phyloP scores from a whole-genome alignment of 1,140 invertebrate species.

The Drosophila arawakana region DNA sequence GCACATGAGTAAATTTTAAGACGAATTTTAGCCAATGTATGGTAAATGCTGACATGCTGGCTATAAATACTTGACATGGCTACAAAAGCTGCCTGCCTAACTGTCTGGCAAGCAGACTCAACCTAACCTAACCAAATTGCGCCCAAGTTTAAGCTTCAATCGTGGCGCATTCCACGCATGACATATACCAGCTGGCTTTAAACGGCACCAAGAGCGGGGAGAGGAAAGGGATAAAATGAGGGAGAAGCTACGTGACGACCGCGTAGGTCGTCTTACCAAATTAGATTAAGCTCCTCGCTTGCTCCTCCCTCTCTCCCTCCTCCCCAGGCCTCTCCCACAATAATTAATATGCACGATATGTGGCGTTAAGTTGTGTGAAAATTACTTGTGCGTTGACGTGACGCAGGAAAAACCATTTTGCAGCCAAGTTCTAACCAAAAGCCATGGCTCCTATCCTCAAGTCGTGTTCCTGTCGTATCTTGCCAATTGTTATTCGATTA shows the following conservation, averaged over 20 bases:
- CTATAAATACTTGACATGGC: conserved; percentile 80
- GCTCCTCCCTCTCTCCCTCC: background rate
- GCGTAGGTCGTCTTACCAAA: conserved; percentile 60
- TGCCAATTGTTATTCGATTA: conserved; percentile 58
- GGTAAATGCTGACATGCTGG: conserved; percentile 70
- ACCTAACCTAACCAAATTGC: conserved; percentile 5
- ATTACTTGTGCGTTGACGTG: conserved; percentile 76
- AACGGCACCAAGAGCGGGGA: background rate
- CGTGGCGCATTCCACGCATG: conserved; percentile 39
- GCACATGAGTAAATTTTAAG: conserved; percentile 64
- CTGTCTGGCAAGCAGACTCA: conserved; percentile 30
- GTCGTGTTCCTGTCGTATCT: background rate
- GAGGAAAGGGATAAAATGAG: background rate
- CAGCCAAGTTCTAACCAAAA: conserved; percentile 31
- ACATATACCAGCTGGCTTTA: conserved; percentile 47
- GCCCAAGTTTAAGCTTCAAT: background rate
- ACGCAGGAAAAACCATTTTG: conserved; percentile 52
- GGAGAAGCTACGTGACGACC: conserved; percentile 56
- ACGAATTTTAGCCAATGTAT: conserved; percentile 40
- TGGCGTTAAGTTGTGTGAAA: conserved; percentile 80
- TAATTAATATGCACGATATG: conserved; percentile 82
- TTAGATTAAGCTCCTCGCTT: conserved; percentile 56
- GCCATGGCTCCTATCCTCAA: background rate
- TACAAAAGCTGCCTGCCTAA: conserved; percentile 53
- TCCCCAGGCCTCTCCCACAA: conserved; percentile 34